Evolutionary conservation across 2,113 vertebrate species (phyloP), one percentile per base, ranked within the genome.

Genomic region (Tringa solitaria): DNA sequence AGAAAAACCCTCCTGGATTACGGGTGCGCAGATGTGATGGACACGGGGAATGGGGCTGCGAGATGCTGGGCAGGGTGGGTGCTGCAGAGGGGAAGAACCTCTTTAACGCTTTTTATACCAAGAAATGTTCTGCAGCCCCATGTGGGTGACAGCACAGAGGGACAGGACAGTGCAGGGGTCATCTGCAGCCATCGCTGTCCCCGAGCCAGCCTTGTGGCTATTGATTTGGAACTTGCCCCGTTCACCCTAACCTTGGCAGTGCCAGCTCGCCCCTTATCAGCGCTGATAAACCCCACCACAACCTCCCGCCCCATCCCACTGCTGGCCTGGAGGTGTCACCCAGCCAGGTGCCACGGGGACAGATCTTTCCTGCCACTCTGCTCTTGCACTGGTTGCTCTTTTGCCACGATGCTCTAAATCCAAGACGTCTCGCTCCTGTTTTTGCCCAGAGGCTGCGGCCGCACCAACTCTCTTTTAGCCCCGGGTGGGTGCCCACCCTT

Each of bases 201-300:
- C 91, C 17, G 2, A 81, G 79, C 73, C 91, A 90, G 61, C 32
- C 18, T 57, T 59, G 43, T 3, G 32, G 57, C 51, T 95, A 95
- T 95, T 75, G 94, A 95, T 97, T 83, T 92, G 85, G 87, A 97
- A 61, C 87, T 95, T 97, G 93, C 41, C 89, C 93, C 0, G 6
- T 89, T 96, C 91, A 89, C 4, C 12, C 74, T 95, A 91, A 96
- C 94, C 95, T 96, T 95, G 94, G 89, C 26, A 20, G n/a, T 79
- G 48, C 74, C 89, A 86, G 30, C 73, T 85, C 0, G 4, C 76
- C 89, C 80, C 45, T 92, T 88, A 95, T 94, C 94, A 97, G 65
- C 0, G 0, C n/a, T 61, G 73, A 95, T 96, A 96, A 95, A 87
- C 50, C 67, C 65, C 12, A 0, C 41, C 3, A 4, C 83, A 73